Conservation (phyloP, 2,113 vertebrate genomes). For the Theristicus caerulescens region DNA sequence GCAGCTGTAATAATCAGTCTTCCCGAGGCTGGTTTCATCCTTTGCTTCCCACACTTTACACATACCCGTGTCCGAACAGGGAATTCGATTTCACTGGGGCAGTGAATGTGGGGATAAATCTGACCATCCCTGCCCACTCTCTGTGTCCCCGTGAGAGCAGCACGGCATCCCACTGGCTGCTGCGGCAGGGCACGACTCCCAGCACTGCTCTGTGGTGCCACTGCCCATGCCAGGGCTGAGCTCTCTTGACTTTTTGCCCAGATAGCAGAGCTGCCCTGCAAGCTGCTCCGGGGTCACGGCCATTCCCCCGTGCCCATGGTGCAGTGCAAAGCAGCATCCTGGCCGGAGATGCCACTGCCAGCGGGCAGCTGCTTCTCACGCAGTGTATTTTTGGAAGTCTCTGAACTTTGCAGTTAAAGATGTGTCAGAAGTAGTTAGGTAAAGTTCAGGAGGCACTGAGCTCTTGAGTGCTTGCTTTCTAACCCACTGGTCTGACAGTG, state of each 20-base stretch:
- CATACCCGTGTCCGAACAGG: background rate
- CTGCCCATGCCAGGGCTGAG: background rate
- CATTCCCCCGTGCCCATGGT: rapidly evolving
- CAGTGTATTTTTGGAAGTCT: background rate
- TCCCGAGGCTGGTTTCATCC: background rate
- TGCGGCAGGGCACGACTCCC: rapidly evolving
- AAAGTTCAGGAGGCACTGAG: constrained; percentile 1
- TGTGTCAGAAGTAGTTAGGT: constrained; percentile 14
- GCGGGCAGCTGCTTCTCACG: background rate
- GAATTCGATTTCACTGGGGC: background rate
- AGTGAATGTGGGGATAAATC: background rate
- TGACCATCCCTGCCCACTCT: background rate
- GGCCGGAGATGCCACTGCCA: background rate
- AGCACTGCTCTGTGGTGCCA: background rate
- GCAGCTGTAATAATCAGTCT: background rate
- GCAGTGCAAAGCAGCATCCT: background rate
- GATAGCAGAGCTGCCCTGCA: background rate
- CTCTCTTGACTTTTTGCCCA: background rate
- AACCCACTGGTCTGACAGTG: background rate
- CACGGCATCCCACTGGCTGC: rapidly evolving
- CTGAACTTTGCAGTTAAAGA: constrained; percentile 5
- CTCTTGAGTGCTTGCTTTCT: background rate
- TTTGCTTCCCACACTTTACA: background rate
- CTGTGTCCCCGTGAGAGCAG: rapidly evolving
- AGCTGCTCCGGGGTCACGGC: background rate